Evolutionary conservation across 2,113 vertebrate species (phyloP).

Genomic region (Ailuropoda melanoleuca): DNA sequence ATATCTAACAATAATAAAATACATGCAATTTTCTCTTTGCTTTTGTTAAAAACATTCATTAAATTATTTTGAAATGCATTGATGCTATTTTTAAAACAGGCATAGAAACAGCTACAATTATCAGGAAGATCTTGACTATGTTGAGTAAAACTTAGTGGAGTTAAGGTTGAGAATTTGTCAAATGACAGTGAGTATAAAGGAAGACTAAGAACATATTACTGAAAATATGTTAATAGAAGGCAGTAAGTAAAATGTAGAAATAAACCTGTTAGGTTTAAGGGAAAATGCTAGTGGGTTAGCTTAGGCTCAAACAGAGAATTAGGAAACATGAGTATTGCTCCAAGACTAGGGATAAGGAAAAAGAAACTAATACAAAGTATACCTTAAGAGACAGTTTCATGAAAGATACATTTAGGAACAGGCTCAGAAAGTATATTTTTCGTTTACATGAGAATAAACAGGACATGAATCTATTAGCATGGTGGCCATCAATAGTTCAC

Average conservation of each 20-base stretch:
- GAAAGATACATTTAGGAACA: not conserved
- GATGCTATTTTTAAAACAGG: not conserved
- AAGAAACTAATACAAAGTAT: not conserved
- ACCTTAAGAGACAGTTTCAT: not conserved
- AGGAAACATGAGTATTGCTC: not conserved
- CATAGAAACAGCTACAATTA: not conserved
- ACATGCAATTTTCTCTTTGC: not conserved
- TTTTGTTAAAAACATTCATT: not conserved
- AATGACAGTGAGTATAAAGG: not conserved
- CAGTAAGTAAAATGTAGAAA: not conserved
- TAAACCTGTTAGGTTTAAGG: not conserved
- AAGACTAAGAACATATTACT: not conserved
- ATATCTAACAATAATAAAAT: not conserved
- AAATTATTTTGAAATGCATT: not conserved
- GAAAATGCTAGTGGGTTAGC: not conserved
- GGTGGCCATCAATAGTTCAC: not conserved
- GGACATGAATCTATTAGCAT: not conserved
- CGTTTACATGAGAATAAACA: not conserved
- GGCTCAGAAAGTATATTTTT: not conserved
- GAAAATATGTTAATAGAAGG: not conserved
- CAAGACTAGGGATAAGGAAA: not conserved
- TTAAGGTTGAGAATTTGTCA: not conserved
- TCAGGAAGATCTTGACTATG: not conserved
- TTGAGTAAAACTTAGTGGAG: not conserved
- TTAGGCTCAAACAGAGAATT: not conserved